phyloP scores from a whole-genome alignment of 2,797 vertebrate genomes.

The Poecile montanus region DNA sequence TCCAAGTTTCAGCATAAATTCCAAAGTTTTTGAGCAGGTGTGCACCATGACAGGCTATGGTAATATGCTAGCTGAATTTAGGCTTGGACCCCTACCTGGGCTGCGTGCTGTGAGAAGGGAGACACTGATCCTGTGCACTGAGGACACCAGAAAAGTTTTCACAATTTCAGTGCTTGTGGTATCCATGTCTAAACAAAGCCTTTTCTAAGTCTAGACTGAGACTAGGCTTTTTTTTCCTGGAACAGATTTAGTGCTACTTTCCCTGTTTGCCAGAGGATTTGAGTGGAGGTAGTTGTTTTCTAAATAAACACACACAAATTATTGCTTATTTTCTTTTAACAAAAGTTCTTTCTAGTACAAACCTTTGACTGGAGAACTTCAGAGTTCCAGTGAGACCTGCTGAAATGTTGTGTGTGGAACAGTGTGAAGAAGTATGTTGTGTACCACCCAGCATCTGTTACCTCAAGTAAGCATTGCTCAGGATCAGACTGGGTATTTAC shows the following conservation, averaged over 20 bases:
- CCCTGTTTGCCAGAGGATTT: not conserved
- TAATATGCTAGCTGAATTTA: not conserved
- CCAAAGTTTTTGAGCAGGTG: not conserved
- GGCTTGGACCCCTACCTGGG: not conserved
- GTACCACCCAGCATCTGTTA: not conserved
- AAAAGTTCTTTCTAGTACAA: not conserved
- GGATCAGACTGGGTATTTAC: not conserved
- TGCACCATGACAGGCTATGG: not conserved
- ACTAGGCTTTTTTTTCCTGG: not conserved
- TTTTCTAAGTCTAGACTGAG: not conserved
- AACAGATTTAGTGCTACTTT: not conserved
- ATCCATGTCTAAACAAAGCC: not conserved
- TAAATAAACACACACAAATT: not conserved
- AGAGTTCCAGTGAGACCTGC: not conserved
- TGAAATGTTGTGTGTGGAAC: not conserved
- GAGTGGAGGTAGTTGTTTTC: not conserved
- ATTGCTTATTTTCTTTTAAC: not conserved
- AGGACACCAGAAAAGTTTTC: not conserved
- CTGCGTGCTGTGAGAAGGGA: not conserved
- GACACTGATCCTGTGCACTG: not conserved
- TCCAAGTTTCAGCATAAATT: not conserved
- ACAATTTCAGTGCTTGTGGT: not conserved
- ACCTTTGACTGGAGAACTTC: not conserved
- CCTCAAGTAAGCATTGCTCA: not conserved
- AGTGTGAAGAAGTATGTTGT: fast-evolving